Base-by-base conservation (phyloP, 2,888 invertebrate species). In the Byasa hedistus region DNA sequence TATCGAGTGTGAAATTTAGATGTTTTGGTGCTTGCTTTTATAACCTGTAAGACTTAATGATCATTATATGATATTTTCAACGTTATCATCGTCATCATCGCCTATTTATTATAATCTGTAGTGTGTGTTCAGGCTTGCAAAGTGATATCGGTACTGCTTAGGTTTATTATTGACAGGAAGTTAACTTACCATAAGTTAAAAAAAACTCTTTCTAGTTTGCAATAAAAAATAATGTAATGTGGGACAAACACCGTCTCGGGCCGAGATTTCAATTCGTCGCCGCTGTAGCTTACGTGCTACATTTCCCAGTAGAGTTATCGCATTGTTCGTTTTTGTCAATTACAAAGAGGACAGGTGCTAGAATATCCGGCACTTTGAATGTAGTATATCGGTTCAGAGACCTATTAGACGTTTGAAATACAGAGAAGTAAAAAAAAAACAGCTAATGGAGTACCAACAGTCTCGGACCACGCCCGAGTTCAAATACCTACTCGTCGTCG, bases 371-470 rank as follows among this genome's bases (percentile, higher is more conserved):
- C 27, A 61, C 52, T 36, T 52, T 60, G 60, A 44, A 44, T 58
- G 24, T 54, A 27, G 52, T 61, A 61, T 65, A 44, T 62, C 57
- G 24, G 66, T 66, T 66, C 66, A 66, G 61, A 58, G 62, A 63
- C 64, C 64, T 57, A 60, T 10, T 8, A 21, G 12, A 36, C 24
- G 51, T 36, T 58, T 57, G 36, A 27, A 64, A 61, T 57, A 67
- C 10, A 56, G n/a, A n/a, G n/a, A n/a, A n/a, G n/a, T n/a, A 58
- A 68, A 64, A 68, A 67, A 21, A 64, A 58, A 68, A 67, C 32
- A 64, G 55, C 59, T 58, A 61, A 64, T 61, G 15, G 58, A 58
- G 32, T 44, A 22, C 21, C 39, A 61, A 24, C 36, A 17, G 4
- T 5, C 59, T 24, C 55, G 66, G 22, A n/a, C 36, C 7, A n/a